A percentile compares a stretch with the other conserved stretches of the same genome.
These are phyloP conservation scores for Telmatochromis sp. DNA, from an alignment of 2,113 vertebrate genomes.

Conservation along the genomic window DNA sequence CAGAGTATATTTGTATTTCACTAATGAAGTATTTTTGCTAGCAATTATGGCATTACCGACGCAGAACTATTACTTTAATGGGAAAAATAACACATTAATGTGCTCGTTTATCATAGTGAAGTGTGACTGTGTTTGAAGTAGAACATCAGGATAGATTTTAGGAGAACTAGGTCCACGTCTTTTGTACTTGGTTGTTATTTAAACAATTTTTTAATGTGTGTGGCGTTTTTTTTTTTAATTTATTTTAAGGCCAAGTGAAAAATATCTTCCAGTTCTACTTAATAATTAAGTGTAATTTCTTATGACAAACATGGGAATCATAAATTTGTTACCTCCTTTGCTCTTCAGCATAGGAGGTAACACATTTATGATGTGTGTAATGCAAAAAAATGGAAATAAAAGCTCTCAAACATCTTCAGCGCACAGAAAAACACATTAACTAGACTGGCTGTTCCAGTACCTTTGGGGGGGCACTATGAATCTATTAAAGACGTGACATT, in stretches of 20 bases:
- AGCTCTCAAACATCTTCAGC: neutral
- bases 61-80: neutral
- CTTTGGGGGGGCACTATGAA: neutral
- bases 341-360: neutral
- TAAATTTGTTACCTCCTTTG: neutral
- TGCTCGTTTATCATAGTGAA: neutral
- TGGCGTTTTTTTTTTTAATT: fast-evolving
- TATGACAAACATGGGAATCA: neutral
- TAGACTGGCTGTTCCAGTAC: neutral
- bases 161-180: neutral
- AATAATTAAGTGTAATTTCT: neutral
- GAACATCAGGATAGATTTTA: neutral
- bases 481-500: neutral
- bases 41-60: neutral
- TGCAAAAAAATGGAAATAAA: neutral
- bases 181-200: neutral
- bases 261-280: neutral
- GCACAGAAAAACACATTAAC: neutral
- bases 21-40: neutral
- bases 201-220: neutral
- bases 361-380: neutral
- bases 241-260: neutral
- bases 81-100: neutral
- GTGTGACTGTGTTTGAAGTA: neutral
- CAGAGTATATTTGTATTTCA: neutral